Conservation (phyloP, 1,140 invertebrate genomes). For the Oedothorax gibbosus region DNA sequence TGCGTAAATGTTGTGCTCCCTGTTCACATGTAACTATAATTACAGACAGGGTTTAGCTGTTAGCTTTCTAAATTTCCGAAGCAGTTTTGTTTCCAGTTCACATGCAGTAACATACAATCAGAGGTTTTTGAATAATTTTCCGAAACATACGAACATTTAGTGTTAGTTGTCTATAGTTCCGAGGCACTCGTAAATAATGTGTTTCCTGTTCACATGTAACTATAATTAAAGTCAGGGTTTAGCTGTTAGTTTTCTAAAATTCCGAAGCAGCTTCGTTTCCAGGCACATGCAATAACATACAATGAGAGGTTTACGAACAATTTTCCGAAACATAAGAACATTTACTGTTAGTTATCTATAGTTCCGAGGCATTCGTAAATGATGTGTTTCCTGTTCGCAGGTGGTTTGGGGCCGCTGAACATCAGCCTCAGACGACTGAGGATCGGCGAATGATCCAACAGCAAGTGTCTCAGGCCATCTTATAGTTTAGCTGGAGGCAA, state of each 20-base stretch:
- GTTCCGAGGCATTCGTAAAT: background rate
- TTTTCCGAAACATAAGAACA: no score
- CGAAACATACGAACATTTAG: background rate
- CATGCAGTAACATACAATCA: no score
- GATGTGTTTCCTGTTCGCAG: constrained; percentile 35
- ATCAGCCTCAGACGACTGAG: background rate
- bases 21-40: constrained; percentile 44
- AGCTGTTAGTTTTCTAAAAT: no score
- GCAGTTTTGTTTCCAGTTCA: no score
- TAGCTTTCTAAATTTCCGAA: no score
- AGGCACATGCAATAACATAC: no score
- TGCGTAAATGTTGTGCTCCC: constrained; percentile 11
- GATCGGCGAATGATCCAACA: constrained; percentile 5
- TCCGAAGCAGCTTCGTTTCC: no score
- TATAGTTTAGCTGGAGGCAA: constrained; percentile 26
- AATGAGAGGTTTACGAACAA: no score
- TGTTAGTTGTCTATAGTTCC: background rate
- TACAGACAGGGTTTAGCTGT: no score
- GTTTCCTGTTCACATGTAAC: constrained; percentile 43
- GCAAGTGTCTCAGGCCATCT: constrained; percentile 36
- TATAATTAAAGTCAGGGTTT: no score
- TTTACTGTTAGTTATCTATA: background rate
- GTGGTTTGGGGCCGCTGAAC: constrained; percentile 44
- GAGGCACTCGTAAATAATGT: background rate
- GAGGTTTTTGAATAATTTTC: no score